Percentiles rank a stretch among this genome's conserved stretches.
phyloP scores from a whole-genome alignment of 2,113 vertebrate species.

The Brachirus orientalis region DNA sequence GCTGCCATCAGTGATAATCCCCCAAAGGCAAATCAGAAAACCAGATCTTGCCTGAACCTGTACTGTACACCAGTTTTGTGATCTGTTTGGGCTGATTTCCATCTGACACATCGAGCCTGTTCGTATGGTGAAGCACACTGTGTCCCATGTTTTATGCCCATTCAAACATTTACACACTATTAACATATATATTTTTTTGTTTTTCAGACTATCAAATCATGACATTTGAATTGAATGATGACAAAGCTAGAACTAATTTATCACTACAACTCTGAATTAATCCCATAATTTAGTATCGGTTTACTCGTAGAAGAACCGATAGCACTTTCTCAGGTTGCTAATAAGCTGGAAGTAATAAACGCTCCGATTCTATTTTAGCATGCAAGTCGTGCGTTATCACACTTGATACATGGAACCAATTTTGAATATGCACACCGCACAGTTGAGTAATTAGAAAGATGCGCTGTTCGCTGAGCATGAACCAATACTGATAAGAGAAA shows the following conservation, averaged over 20 bases:
- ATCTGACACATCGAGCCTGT: constrained; percentile 14
- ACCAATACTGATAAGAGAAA: constrained; percentile 2
- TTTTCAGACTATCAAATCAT: constrained; percentile 26
- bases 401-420: constrained; percentile 26
- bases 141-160: constrained; percentile 9
- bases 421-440: constrained; percentile 32
- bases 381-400: constrained; percentile 73
- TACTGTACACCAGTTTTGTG: constrained; percentile 16
- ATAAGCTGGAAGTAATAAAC: constrained; percentile 73
- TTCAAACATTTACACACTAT: no score
- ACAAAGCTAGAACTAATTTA: constrained; percentile 55
- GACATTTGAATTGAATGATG: constrained; percentile 32
- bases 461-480: constrained; percentile 20
- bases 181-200: constrained; percentile 45
- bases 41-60: constrained; percentile 35
- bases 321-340: constrained; percentile 69
- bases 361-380: constrained; percentile 48
- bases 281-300: constrained; percentile 70
- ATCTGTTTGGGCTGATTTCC: constrained; percentile 2
- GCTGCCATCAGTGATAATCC: constrained; percentile 13
- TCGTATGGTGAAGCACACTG: constrained; percentile 7
- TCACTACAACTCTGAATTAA: constrained; percentile 54
- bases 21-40: constrained; percentile 34
- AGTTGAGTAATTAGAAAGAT: constrained; percentile 40
- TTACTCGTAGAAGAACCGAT: constrained; percentile 64